Base-by-base conservation (phyloP, 2,888 invertebrate genomes). In the Melinaea menophilus region DNA sequence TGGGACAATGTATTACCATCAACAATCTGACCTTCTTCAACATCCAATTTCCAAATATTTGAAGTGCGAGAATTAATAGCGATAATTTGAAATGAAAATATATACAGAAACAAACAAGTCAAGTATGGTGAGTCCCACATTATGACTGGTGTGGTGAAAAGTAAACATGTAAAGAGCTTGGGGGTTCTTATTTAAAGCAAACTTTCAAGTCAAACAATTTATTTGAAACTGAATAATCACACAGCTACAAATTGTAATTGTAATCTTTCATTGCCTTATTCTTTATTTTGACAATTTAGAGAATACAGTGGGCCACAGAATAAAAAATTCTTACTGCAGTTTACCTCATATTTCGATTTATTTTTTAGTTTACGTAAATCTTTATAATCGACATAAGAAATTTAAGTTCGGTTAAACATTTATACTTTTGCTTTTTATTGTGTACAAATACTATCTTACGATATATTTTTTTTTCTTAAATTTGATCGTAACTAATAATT, bases 61-160 rank as follows among this genome's bases (percentile, higher is more conserved):
- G 96, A 96, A 22, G 96, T 95, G 73, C 95, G 93, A 47, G 96
- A 96, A 87, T 96, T 96, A 71, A 94, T 95, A 64, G 84, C 84
- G 75, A 95, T 92, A 76, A 95, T 92, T 88, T 95, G 93, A 80
- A 94, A 93, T 71, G 94, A 94, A 82, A 95, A 92, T 79, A 94
- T 92, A 82, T 95, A 95, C 76, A 95, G 84, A 78, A 93, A 92
- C 85, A 94, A 91, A 89, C 93, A 93, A 78, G 90, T 90, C 79
- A 92, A 81, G 84, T 92, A 92, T 79, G 92, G 91, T 74, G 90
- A 89, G 75, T 92, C 91, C 83, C 90, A 87, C 91, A 91, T 92
- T 85, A 86, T 91, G 79, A 73, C 79, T 69, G 78, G 75, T 78
- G 71, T 73, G 72, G 72, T 74, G 73, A 71, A 76, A 78, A 77